These are phyloP conservation scores for Reticulitermes lucifugus DNA, from an alignment of 2,888 invertebrate genomes.

Conservation along the genomic window DNA sequence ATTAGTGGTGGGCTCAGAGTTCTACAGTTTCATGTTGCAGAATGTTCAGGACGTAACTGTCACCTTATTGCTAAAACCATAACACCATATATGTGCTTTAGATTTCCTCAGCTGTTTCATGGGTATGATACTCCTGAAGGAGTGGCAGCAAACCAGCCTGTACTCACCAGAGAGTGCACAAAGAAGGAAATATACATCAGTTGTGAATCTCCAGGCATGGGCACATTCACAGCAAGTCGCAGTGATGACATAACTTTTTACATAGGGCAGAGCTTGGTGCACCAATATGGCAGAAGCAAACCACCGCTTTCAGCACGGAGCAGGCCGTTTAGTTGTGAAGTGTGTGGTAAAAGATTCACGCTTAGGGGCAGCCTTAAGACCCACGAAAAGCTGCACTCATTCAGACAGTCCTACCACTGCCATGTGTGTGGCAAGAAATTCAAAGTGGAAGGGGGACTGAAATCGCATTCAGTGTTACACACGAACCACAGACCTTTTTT, in stretches of 20 bases:
- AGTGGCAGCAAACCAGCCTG: background rate
- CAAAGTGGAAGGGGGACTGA: constrained; percentile 34
- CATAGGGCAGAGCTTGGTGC: constrained; percentile 27
- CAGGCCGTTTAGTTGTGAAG: constrained; percentile 22
- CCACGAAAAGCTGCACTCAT: constrained; percentile 28
- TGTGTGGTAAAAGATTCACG: constrained; percentile 27
- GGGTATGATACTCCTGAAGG: constrained; percentile 30
- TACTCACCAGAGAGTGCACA: background rate
- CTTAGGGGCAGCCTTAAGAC: constrained; percentile 28
- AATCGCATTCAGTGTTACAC: constrained; percentile 21
- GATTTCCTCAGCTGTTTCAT: constrained; percentile 36
- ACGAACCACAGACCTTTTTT: constrained; percentile 28
- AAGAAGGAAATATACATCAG: constrained; percentile 22
- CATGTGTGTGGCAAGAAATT: constrained; percentile 33
- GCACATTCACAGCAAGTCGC: constrained; percentile 4
- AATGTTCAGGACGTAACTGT: too few relatives aligned
- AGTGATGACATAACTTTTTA: constrained; percentile 39
- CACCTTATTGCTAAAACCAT: too few relatives aligned
- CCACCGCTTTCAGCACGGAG: constrained; percentile 14
- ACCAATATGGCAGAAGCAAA: constrained; percentile 2
- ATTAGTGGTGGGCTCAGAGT: too few relatives aligned
- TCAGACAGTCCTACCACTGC: constrained; percentile 2
- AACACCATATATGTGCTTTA: background rate
- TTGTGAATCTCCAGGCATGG: constrained; percentile 15
- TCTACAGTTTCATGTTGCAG: too few relatives aligned